These are phyloP conservation scores for Rhopalosiphum nymphaeae DNA, from an alignment of 2,888 invertebrate genomes.

Conservation along the genomic window DNA sequence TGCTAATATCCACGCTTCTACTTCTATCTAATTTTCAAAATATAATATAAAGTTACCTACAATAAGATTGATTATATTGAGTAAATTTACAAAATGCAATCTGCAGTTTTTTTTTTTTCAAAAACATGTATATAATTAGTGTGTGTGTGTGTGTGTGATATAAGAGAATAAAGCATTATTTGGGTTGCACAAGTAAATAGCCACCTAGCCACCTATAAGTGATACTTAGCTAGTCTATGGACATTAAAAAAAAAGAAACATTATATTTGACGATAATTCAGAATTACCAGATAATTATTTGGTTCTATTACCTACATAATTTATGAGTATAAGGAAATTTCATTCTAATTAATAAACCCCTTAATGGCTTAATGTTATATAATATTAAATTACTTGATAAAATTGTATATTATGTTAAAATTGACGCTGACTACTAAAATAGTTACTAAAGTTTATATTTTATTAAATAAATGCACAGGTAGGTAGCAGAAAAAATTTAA, in stretches of 20 bases:
- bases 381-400: not conserved
- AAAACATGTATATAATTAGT: not conserved
- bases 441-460: not conserved
- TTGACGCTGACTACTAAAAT: not conserved
- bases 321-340: not conserved
- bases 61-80: not conserved
- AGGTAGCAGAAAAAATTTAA: not conserved
- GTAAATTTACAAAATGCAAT: not conserved
- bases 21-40: not conserved
- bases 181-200: not conserved
- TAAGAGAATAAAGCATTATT: not conserved
- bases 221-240: not conserved
- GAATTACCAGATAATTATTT: not conserved
- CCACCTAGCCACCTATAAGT: not conserved
- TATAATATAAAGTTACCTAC: not conserved
- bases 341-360: not conserved
- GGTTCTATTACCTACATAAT: not conserved
- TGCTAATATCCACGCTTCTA: not conserved
- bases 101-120: not conserved
- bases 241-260: not conserved
- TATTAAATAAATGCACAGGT: not conserved
- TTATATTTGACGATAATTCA: not conserved
- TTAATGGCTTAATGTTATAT: not conserved
- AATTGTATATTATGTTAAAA: not conserved
- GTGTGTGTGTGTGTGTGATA: not conserved